These are phyloP conservation scores for Rhinatrema bivittatum DNA, from an alignment of 2,797 vertebrate genomes.

Conservation along the genomic window DNA sequence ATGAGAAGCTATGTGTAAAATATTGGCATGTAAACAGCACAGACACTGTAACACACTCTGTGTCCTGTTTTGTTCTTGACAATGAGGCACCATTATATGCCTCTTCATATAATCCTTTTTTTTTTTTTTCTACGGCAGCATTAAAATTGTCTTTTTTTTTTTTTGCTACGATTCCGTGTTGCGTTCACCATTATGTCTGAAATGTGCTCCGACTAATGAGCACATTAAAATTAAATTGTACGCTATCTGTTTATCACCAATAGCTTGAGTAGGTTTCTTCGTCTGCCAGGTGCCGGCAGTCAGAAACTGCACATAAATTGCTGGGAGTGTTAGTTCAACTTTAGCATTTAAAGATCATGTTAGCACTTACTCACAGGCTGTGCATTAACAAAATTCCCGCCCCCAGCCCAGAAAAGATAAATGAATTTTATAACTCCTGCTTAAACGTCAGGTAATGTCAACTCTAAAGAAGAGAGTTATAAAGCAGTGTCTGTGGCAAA, in stretches of 20 bases:
- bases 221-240: slow-evolving; percentile 67
- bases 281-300: slow-evolving; percentile 77
- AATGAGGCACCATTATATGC: slow-evolving; percentile 96
- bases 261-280: slow-evolving; percentile 69
- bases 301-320: slow-evolving; percentile 56
- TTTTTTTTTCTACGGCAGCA: slow-evolving; percentile 97
- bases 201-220: slow-evolving; percentile 65
- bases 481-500: neutral
- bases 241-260: slow-evolving; percentile 73
- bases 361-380: slow-evolving; percentile 35
- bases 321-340: slow-evolving; percentile 57
- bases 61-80: slow-evolving; percentile 92
- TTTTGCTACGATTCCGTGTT: slow-evolving; percentile 88
- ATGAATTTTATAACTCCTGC: slow-evolving; percentile 44
- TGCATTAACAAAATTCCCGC: slow-evolving; percentile 18
- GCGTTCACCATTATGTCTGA: slow-evolving; percentile 71
- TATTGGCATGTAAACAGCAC: slow-evolving; percentile 98
- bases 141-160: slow-evolving; percentile 87
- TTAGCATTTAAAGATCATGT: slow-evolving; percentile 49
- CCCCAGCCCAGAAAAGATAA: slow-evolving; percentile 37
- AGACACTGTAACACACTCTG: slow-evolving; percentile 91
- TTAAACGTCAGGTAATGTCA: slow-evolving; percentile 23
- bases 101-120: slow-evolving; percentile 96
- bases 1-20: slow-evolving; percentile 91
- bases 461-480: neutral